Percentiles rank a stretch among this genome's conserved stretches.
phyloP scores from a whole-genome alignment of 2,797 vertebrate genomes.

The Cuniculus paca region DNA sequence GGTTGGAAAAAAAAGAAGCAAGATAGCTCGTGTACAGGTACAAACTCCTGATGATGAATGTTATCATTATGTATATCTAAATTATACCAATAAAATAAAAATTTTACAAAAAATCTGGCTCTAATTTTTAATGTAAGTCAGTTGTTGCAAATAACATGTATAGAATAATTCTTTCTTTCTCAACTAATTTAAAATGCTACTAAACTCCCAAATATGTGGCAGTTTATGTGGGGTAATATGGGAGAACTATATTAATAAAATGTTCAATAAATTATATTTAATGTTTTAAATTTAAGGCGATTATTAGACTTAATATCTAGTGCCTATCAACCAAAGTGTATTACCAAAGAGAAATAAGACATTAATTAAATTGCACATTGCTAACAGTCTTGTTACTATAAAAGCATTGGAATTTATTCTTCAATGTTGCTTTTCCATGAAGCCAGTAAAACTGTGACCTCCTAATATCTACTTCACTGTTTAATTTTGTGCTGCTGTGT shows the following conservation, averaged over 20 bases:
- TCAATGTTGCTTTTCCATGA: background rate
- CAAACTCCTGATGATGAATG: background rate
- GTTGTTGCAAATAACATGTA: background rate
- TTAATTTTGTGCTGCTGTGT: background rate
- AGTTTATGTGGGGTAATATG: background rate
- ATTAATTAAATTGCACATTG: background rate
- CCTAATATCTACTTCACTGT: background rate
- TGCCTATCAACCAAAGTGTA: background rate
- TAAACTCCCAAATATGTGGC: constrained; percentile 30
- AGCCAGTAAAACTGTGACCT: background rate
- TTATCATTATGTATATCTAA: background rate
- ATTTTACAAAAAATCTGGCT: background rate
- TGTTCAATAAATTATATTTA: constrained; percentile 2
- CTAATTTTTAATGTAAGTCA: constrained; percentile 15
- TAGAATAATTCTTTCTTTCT: background rate
- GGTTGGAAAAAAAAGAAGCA: too few relatives aligned
- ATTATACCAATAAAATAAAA: background rate
- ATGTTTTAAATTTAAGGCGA: constrained; percentile 15
- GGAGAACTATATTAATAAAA: constrained; percentile 11
- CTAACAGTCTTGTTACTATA: background rate
- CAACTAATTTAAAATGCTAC: background rate
- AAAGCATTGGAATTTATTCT: background rate
- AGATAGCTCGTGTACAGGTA: background rate
- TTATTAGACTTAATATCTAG: constrained; percentile 29
- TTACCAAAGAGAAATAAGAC: constrained; percentile 44